Evolutionary conservation across 1,140 invertebrate genomes (phyloP), one percentile per base, ranked within the genome.

Genomic region (Thaumatotibia leucotreta): DNA sequence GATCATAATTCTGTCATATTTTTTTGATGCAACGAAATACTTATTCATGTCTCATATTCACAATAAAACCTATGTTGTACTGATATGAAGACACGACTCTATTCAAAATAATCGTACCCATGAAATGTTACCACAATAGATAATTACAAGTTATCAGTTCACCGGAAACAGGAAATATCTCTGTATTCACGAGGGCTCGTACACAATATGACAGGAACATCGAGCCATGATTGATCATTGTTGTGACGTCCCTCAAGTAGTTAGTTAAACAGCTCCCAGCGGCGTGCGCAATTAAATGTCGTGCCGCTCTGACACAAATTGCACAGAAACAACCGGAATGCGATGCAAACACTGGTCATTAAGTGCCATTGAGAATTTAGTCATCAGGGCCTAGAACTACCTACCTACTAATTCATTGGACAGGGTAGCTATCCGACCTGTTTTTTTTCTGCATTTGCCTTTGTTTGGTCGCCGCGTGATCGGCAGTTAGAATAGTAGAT

Each of bases 161-260:
- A n/a, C 39, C 17, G 17, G 14, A 27, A 0, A 58, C 23, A 11
- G n/a, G n/a, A 29, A n/a, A 27, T 24, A 52, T 52, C 11, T n/a
- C 52, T 31, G 52, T 31, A 58, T 58, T 58, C 52, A 58, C 24
- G 52, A 54, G 50, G 50, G 52, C 52, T 58, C 29, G 4, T 29
- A 58, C 52, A 58, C 52, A 58, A 58, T 58, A 58, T 58, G 52
- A 31, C 14, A 58, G 24, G 24, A 45, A 20, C 52, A 27, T 14
- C 24, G 50, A 23, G 52, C 23, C 39, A 58, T 58, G 52, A 58
- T 58, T 58, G 52, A 58, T 58, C 52, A 58, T 58, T 58, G 24
- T 27, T 29, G 52, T 58, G 52, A 54, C 50, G 50, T 31, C 52
- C 52, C 52, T 58, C 52, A 14, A 58, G 24, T 27, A 58, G 52